A percentile compares a stretch with the other conserved stretches of the same genome.
Evolutionary conservation across 92 coral and sea anemone species (phyloP).

Genomic region (Nematostella vectensis): DNA sequence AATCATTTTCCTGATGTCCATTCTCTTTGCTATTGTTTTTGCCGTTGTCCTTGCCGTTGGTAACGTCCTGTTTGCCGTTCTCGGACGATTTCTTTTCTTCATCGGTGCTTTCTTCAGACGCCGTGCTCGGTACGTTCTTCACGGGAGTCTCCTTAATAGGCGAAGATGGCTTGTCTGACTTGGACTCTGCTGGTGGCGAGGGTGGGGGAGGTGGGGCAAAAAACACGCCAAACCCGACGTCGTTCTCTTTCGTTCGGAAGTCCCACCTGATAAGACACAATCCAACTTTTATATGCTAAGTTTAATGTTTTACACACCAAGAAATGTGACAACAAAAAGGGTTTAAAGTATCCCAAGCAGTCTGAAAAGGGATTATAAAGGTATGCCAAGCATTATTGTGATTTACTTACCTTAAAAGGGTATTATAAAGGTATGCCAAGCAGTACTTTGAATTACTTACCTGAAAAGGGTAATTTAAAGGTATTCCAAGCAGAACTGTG

Average conservation of each 20-base stretch:
- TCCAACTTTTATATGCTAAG: no score
- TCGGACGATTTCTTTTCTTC: not conserved
- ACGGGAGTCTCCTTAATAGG: not conserved
- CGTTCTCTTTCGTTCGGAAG: slow-evolving; percentile 61
- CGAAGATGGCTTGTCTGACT: not conserved
- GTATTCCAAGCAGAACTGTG: no score
- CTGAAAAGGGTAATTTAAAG: no score
- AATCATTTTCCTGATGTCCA: no score
- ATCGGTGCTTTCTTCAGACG: not conserved
- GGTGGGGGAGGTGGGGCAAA: slow-evolving; percentile 14
- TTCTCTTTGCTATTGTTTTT: slow-evolving; percentile 7
- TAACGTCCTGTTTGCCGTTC: not conserved
- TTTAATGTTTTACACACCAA: no score
- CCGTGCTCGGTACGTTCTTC: not conserved
- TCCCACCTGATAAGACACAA: slow-evolving; percentile 46
- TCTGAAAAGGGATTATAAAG: no score
- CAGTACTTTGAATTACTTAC: no score
- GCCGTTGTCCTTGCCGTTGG: not conserved
- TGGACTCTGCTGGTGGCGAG: not conserved
- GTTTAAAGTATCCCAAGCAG: no score
- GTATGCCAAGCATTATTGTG: no score
- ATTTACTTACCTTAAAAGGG: no score
- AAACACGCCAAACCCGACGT: slow-evolving; percentile 71
- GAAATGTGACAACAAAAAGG: no score
- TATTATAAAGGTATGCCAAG: no score